Conservation (phyloP, 2,797 vertebrate genomes). For the Holocentrus rufus region DNA sequence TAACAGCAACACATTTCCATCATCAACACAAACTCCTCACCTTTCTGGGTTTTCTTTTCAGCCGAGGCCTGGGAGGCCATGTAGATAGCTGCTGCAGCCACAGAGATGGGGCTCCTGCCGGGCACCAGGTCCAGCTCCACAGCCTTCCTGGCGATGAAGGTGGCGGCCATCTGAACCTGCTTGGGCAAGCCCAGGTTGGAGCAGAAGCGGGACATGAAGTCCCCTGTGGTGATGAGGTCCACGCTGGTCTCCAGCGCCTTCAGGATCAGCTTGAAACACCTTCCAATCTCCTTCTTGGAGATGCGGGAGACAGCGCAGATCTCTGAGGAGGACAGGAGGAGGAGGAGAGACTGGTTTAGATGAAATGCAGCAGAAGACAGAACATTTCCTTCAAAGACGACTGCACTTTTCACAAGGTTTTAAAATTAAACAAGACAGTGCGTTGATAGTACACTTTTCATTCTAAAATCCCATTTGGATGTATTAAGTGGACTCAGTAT, state of each 20-base stretch:
- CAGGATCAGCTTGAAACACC: slow-evolving; percentile 94
- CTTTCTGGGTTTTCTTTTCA: slow-evolving; percentile 98
- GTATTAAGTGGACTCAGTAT: no score
- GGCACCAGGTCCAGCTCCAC: slow-evolving; percentile 97
- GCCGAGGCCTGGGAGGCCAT: slow-evolving; percentile 99
- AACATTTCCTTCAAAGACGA: no score
- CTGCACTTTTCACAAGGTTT: no score
- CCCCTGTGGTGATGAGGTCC: slow-evolving; percentile 97
- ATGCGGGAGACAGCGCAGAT: slow-evolving; percentile 98
- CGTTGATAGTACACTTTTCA: no score
- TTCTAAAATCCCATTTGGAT: no score
- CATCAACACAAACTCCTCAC: slow-evolving; percentile 68
- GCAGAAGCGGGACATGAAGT: slow-evolving; percentile 97
- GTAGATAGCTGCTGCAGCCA: slow-evolving; percentile 97
- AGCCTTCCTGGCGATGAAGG: slow-evolving; percentile 94
- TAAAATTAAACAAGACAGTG: no score
- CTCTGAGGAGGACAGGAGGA: slow-evolving; percentile 80
- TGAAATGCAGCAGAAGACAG: background rate
- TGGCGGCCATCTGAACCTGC: slow-evolving; percentile 98
- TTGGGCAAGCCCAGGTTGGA: slow-evolving; percentile 97
- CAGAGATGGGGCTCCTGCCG: slow-evolving; percentile 96
- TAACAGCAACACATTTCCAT: background rate
- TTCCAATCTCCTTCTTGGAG: slow-evolving; percentile 98
- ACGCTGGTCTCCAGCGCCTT: slow-evolving; percentile 99
- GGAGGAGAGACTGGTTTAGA: background rate